These are phyloP conservation scores for Gobio gobio DNA, from an alignment of 2,113 vertebrate species.

Conservation along the genomic window DNA sequence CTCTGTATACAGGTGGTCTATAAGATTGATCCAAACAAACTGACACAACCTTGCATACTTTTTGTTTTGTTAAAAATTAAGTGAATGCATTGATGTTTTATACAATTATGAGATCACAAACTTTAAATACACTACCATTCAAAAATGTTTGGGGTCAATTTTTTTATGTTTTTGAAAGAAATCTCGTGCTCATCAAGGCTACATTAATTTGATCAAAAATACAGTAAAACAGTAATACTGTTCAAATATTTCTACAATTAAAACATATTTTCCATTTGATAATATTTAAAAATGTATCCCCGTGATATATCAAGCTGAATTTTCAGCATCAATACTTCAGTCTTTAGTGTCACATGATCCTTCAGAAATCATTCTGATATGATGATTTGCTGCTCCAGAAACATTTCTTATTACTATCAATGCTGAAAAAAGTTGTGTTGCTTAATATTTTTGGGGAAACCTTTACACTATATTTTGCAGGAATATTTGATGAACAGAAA, in stretches of 20 bases:
- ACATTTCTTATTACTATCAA: not conserved
- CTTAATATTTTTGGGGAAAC: not conserved
- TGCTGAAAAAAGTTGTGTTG: not conserved
- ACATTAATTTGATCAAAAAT: not conserved
- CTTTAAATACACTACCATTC: not conserved
- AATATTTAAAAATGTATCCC: not conserved
- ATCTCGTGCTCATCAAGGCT: not conserved
- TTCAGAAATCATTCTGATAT: not conserved
- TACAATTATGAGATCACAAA: not conserved
- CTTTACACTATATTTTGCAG: not conserved
- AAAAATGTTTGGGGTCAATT: not conserved
- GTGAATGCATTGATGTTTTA: not conserved
- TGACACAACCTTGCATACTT: not conserved
- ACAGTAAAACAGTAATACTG: not conserved
- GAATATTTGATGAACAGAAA: not conserved
- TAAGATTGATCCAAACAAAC: not conserved
- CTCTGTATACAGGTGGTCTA: not conserved
- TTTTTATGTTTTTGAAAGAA: not conserved
- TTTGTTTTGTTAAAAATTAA: not conserved
- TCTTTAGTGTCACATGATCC: not conserved
- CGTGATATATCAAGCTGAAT: not conserved
- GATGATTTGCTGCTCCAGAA: not conserved
- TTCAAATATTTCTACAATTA: not conserved
- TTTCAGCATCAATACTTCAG: not conserved
- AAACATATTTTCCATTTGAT: not conserved